phyloP scores from a whole-genome alignment of 2,888 invertebrate genomes.

The Cerastis leucographa region DNA sequence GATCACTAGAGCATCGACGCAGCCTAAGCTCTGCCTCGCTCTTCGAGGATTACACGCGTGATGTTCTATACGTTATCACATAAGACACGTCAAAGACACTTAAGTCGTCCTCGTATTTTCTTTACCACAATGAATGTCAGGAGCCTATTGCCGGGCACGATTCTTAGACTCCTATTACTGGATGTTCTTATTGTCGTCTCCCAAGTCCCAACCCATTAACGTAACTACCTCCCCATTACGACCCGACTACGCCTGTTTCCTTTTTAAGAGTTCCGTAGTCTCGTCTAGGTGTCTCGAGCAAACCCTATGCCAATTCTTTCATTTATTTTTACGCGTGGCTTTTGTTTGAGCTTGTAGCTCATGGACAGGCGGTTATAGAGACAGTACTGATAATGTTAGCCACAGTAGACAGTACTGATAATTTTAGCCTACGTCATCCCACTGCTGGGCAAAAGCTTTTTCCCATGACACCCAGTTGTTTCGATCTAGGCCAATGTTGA shows the following conservation, averaged over 20 bases:
- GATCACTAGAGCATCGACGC: too few species aligned
- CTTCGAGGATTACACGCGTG: too few species aligned
- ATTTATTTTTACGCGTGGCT: neutral
- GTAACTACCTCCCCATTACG: neutral
- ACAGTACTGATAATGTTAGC: neutral
- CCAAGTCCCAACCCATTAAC: neutral
- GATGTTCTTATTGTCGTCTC: neutral
- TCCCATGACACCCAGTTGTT: too few species aligned
- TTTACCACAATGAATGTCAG: neutral
- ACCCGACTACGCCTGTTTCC: neutral
- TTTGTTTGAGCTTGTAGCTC: neutral
- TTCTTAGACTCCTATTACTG: neutral
- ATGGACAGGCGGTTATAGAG: neutral
- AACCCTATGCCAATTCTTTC: neutral
- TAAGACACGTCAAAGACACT: neutral
- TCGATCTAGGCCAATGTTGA: too few species aligned
- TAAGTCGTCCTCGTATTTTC: neutral
- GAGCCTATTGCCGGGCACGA: neutral
- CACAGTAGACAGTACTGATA: too few species aligned
- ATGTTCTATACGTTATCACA: neutral
- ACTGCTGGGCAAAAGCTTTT: too few species aligned
- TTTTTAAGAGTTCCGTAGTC: neutral
- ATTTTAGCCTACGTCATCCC: too few species aligned
- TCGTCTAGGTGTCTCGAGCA: neutral
- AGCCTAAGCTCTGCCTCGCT: too few species aligned